Evolutionary conservation across 2,113 vertebrate species (phyloP), one percentile per base, ranked within the genome.

Genomic region (Bolborhynchus lineola): DNA sequence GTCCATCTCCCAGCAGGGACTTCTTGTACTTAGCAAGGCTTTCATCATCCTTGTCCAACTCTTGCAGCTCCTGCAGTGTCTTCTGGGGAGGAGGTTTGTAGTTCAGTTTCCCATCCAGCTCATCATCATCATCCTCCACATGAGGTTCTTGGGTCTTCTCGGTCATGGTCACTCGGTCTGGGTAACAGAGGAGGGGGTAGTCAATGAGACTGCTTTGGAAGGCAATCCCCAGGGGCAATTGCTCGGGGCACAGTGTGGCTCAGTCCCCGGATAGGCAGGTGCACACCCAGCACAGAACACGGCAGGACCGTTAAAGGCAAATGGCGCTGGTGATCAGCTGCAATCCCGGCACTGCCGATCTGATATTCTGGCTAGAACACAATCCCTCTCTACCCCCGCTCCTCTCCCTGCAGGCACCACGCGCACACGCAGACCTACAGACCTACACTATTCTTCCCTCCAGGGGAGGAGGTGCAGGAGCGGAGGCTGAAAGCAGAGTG

Each of bases 81-180:
- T 98, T 98, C 93, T 98, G 98, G 3, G 98, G 98, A 42, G 98
- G 98, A 13, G 98, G 98, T 91, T 98, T 98, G 47, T 98, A 98
- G 81, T 98, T 98, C 88, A 98, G 96, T 88, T 98, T 98, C 78
- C 96, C 97, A 28, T 98, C 98, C 75, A 98, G 86, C 1, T 98
- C 98, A 49, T 98, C 98, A 0, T 98, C 98, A 1, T 98, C 98
- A 28, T 98, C 98, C 39, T 98, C 97, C 89, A 98, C 90, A 2
- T 98, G 98, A 47, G 97, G 91, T 50, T 98, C 98, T 57, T 97
- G 96, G 2, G 96, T 95, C 63, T 98, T 97, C 93, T 98, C 98
- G 35, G 98, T 98, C 98, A 98, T 98, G 83, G 79, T 96, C 39
- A 28, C 91, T 96, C 89, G 46, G 31, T 90, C 93, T 72, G 76